Conservation (phyloP, 2,888 invertebrate species). For the Drosophila seclusa region DNA sequence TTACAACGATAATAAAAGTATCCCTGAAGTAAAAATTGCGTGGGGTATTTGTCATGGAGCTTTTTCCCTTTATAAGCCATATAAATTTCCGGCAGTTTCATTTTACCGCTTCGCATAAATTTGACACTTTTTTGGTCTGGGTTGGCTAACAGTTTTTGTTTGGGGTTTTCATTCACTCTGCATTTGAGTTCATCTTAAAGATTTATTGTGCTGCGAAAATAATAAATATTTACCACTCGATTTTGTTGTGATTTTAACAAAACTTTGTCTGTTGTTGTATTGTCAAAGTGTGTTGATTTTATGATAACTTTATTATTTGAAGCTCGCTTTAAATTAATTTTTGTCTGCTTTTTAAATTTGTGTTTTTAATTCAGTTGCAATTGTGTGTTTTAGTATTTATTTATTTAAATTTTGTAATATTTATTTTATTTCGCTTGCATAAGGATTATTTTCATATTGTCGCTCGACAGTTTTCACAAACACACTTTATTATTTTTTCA, state of each 20-base stretch:
- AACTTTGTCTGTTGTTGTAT: background rate
- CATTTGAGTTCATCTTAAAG: conserved; percentile 54
- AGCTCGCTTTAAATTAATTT: background rate
- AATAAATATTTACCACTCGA: conserved; percentile 69
- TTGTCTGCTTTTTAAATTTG: background rate
- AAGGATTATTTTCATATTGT: conserved; percentile 17
- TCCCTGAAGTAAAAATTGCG: conserved; percentile 53
- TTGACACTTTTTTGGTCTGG: conserved; percentile 43
- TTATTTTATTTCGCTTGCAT: background rate
- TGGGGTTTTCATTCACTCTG: conserved; percentile 19
- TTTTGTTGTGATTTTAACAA: conserved; percentile 8
- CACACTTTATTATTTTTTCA: background rate
- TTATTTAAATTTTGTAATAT: background rate
- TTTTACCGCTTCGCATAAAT: conserved; percentile 70
- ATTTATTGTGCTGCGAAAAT: conserved; percentile 56
- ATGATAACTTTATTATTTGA: background rate
- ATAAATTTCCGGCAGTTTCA: conserved; percentile 73
- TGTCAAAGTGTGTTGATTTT: background rate
- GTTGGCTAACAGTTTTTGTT: conserved; percentile 24
- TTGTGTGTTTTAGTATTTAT: conserved; percentile 12
- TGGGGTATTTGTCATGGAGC: conserved; percentile 39
- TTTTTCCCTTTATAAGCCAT: conserved; percentile 62
- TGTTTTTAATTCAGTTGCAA: background rate
- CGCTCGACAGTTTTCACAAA: conserved; percentile 11
- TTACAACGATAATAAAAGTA: conserved; percentile 56